These are phyloP conservation scores for Zosterops borbonicus DNA, from an alignment of 2,113 vertebrate species.

Conservation along the genomic window DNA sequence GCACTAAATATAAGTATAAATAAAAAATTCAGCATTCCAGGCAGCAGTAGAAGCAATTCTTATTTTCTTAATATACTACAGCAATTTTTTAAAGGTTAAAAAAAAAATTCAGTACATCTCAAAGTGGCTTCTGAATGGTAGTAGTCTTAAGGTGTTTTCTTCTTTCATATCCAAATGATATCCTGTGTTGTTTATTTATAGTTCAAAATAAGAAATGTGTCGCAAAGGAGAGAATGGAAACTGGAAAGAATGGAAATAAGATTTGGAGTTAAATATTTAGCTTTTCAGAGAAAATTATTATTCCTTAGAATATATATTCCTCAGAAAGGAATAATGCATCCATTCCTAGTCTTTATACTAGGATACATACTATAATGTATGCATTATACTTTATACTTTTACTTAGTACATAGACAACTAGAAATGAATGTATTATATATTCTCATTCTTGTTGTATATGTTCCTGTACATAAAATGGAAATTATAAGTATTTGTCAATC, in stretches of 20 bases:
- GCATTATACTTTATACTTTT: neutral
- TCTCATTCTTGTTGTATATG: neutral
- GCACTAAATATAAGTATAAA: slow-evolving; percentile 51
- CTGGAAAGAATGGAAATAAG: neutral
- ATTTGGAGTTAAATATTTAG: neutral
- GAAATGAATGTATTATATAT: neutral
- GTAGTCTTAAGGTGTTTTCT: slow-evolving; percentile 36
- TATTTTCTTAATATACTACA: slow-evolving; percentile 7
- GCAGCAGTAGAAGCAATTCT: slow-evolving; percentile 30
- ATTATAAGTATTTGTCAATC: neutral
- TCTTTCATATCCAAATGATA: slow-evolving; percentile 22
- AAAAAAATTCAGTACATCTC: neutral
- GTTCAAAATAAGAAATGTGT: neutral
- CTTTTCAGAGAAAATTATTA: neutral
- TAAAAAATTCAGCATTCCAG: slow-evolving; percentile 46
- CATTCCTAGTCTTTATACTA: neutral
- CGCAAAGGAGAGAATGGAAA: neutral
- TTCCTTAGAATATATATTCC: no score
- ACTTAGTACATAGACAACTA: neutral
- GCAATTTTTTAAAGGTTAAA: slow-evolving; percentile 22
- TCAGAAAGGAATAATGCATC: neutral
- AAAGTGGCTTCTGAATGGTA: slow-evolving; percentile 36
- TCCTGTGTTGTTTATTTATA: neutral
- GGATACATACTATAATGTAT: no score
- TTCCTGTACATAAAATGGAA: neutral